phyloP scores from a whole-genome alignment of 2,797 vertebrate species.

The Pangasius djambal region DNA sequence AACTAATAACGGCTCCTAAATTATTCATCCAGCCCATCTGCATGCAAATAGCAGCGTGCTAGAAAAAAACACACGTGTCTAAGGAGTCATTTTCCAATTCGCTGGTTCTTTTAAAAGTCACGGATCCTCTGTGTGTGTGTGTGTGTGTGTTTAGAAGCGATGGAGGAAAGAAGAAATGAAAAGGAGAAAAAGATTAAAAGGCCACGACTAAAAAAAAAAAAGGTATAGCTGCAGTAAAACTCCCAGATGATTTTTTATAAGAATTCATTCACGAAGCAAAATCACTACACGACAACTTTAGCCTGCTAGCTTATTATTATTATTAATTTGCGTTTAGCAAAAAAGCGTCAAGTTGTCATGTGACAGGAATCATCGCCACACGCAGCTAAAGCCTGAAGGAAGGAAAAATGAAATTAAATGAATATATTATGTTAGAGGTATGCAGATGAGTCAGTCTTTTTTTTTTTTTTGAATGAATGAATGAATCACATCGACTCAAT shows the following conservation, averaged over 20 bases:
- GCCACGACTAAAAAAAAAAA: background rate
- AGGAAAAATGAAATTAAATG: background rate
- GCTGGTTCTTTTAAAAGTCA: conserved; percentile 62
- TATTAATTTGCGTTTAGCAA: background rate
- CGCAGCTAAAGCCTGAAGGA: background rate
- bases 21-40: conserved; percentile 70
- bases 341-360: background rate
- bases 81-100: conserved; percentile 72
- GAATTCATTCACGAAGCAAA: background rate
- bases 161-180: background rate
- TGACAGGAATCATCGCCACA: background rate
- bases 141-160: background rate
- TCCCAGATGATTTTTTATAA: background rate
- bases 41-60: conserved; percentile 64
- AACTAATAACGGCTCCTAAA: conserved; percentile 69
- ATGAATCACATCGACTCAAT: background rate
- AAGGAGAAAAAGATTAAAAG: conserved; percentile 6
- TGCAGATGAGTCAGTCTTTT: background rate
- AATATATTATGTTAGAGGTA: background rate
- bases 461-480: background rate
- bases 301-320: background rate
- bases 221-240: background rate
- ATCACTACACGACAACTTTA: background rate
- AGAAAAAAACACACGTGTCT: conserved; percentile 51
- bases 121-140: conserved; percentile 26